Percentiles rank a stretch among this genome's conserved stretches.
These are phyloP conservation scores for Pollenia labialis DNA, from an alignment of 2,888 invertebrate species.

Conservation along the genomic window DNA sequence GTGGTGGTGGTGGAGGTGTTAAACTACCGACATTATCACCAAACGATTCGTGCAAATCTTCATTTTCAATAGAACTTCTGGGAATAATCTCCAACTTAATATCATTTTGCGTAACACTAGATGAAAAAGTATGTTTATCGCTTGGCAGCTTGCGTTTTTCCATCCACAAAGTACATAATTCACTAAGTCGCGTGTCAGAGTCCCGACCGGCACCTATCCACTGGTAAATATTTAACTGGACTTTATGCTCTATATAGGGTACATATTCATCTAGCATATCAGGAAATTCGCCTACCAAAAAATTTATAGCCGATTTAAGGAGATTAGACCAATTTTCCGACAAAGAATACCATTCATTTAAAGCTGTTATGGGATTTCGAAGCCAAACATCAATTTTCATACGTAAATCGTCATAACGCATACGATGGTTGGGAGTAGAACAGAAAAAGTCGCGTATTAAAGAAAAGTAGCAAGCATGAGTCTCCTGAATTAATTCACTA, in stretches of 20 bases:
- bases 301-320: slow-evolving; percentile 91
- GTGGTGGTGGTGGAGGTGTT: slow-evolving; percentile 85
- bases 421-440: slow-evolving; percentile 92
- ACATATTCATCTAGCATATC: slow-evolving; percentile 94
- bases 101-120: slow-evolving; percentile 28
- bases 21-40: slow-evolving; percentile 55
- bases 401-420: slow-evolving; percentile 90
- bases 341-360: slow-evolving; percentile 91
- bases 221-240: slow-evolving; percentile 86
- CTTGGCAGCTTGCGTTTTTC: slow-evolving; percentile 86
- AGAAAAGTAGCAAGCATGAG: slow-evolving; percentile 94
- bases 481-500: slow-evolving; percentile 89
- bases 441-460: slow-evolving; percentile 94
- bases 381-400: slow-evolving; percentile 90
- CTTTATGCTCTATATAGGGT: slow-evolving; percentile 93
- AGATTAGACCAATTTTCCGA: slow-evolving; percentile 90
- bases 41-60: slow-evolving; percentile 66
- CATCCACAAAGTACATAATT: slow-evolving; percentile 92
- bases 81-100: slow-evolving; percentile 80
- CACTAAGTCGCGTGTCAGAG: slow-evolving; percentile 90
- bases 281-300: slow-evolving; percentile 92
- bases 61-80: slow-evolving; percentile 80
- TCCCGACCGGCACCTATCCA: slow-evolving; percentile 98
- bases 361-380: slow-evolving; percentile 91
- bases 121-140: slow-evolving; percentile 46